phyloP scores from a whole-genome alignment of 2,888 invertebrate genomes.

The Meiosimyza platycephala region DNA sequence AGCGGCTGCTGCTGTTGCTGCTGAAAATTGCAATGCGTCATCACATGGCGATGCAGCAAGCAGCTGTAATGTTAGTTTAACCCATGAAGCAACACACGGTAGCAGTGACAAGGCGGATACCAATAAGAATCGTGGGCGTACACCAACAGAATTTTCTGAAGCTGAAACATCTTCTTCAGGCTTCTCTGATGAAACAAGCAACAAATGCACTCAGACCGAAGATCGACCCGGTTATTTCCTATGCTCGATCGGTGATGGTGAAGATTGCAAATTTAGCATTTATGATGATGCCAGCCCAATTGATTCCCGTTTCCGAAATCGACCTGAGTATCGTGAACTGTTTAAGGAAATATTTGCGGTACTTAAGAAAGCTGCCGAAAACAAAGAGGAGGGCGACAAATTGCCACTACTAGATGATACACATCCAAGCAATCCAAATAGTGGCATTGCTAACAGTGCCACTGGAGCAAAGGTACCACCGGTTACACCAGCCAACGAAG shows the following conservation, averaged over 20 bases:
- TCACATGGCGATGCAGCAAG: slow-evolving; percentile 57
- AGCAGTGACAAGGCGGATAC: slow-evolving; percentile 23
- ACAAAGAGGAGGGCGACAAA: slow-evolving; percentile 83
- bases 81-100: slow-evolving; percentile 37
- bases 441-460: slow-evolving; percentile 44
- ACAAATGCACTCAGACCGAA: slow-evolving; percentile 86
- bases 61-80: slow-evolving; percentile 44
- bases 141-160: slow-evolving; percentile 86
- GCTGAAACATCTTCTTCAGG: slow-evolving; percentile 88
- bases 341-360: slow-evolving; percentile 88
- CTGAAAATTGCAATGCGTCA: slow-evolving; percentile 24
- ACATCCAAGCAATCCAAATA: slow-evolving; percentile 53
- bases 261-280: slow-evolving; percentile 87
- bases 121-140: slow-evolving; percentile 71
- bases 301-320: slow-evolving; percentile 83
- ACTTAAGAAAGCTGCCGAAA: slow-evolving; percentile 84
- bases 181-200: slow-evolving; percentile 85
- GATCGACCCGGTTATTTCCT: slow-evolving; percentile 83
- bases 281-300: slow-evolving; percentile 84
- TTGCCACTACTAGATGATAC: slow-evolving; percentile 78
- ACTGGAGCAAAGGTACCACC: slow-evolving; percentile 72
- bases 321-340: slow-evolving; percentile 82
- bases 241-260: slow-evolving; percentile 86
- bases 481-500: slow-evolving; percentile 76
- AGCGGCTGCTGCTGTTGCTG: slow-evolving; percentile 27